A percentile compares a stretch with the other conserved stretches of the same genome.
phyloP scores from a whole-genome alignment of 2,113 vertebrate species.

The Eulemur rufifrons region DNA sequence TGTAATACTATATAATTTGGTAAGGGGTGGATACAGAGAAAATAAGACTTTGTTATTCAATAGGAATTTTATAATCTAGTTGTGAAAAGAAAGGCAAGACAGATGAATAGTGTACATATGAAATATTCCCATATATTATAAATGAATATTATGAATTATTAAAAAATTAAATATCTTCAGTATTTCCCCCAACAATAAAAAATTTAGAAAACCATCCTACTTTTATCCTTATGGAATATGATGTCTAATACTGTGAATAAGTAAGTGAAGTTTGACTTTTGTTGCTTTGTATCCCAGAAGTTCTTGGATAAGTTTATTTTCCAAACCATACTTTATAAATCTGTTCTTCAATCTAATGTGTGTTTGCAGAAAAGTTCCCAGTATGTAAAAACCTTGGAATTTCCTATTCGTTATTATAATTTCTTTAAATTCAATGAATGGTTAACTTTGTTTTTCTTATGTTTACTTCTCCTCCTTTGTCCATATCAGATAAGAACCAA shows the following conservation, averaged over 20 bases:
- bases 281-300: neutral
- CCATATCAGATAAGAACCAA: neutral
- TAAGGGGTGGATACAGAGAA: neutral
- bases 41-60: neutral
- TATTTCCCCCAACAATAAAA: neutral
- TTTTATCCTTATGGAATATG: neutral
- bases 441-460: slow-evolving; percentile 34
- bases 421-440: slow-evolving; percentile 1
- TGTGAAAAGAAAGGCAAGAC: neutral
- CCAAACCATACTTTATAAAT: neutral
- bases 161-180: neutral
- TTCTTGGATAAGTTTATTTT: slow-evolving; percentile 2
- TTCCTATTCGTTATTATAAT: slow-evolving; percentile 13
- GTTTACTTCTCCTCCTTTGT: neutral
- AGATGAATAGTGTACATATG: neutral
- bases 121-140: neutral
- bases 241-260: neutral
- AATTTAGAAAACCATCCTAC: neutral
- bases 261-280: neutral
- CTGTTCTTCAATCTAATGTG: slow-evolving; percentile 4
- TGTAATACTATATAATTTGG: neutral
- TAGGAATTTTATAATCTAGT: neutral
- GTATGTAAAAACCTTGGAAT: slow-evolving; percentile 4
- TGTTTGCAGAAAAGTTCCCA: slow-evolving; percentile 14
- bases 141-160: neutral